Evolutionary conservation across 2,888 invertebrate species (phyloP), one percentile per base, ranked within the genome.

Genomic region (Nemotelus pantherinus): DNA sequence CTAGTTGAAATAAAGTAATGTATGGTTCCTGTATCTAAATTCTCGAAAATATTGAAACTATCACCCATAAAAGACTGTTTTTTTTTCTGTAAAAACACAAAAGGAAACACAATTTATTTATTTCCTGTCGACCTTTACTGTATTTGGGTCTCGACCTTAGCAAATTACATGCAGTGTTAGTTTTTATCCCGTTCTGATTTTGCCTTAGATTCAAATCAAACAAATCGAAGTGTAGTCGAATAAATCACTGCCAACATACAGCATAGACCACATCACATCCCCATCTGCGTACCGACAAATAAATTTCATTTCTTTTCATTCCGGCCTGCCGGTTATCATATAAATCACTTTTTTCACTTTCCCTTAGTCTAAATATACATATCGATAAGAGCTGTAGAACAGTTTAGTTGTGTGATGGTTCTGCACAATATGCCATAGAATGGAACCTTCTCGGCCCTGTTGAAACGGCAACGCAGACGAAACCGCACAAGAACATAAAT

Each of bases 151-250:
- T 53, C 53, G 10, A 7, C 10, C 10, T 10, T 6, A 53, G 6
- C 53, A 10, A 7, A 6, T 10, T 53, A 53, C 53, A 53, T 7
- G 10, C 53, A 10, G 53, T 25, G 25, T 53, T 53, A 53, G 53
- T 7, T 58, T 58, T 25, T 50, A 7, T 9, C 9, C 50, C 50
- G 9, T 50, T 9, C 50, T 7, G 50, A 67, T 44, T 45, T 65
- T 50, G 41, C n/a, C 50, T 67, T 48, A 41, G n/a, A 67, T 67
- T 39, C 3, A 44, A 67, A 45, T 7, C 25, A 65, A 65, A 65
- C 65, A 65, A 65, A 65, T 65, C 50, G 50, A 48, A 50, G 47
- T 65, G 67, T 48, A 67, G 48, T 67, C 48, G 41, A 67, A 67
- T 67, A 67, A 67, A 67, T 67, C 67, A 67, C 25, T 67, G 67